phyloP scores from a whole-genome alignment of 1,140 invertebrate genomes.

The Lasioglossum baleicum region DNA sequence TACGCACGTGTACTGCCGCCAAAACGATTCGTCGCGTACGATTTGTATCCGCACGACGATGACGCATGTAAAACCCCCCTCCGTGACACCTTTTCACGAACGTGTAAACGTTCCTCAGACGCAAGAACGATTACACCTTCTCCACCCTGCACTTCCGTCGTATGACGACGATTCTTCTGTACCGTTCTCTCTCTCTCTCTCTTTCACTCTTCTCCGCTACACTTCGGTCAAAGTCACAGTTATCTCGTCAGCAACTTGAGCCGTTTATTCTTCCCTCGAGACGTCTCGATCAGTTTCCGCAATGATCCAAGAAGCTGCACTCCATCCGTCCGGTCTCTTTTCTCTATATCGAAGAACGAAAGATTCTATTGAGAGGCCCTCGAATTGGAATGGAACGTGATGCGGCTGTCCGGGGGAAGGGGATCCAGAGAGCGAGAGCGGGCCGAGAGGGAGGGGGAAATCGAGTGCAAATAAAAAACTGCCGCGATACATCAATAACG shows the following conservation, averaged over 20 bases:
- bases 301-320: background rate
- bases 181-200: background rate
- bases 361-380: background rate
- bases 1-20: slow-evolving; percentile 56
- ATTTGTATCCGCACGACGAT: slow-evolving; percentile 58
- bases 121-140: slow-evolving; percentile 12
- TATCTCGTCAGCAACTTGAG: background rate
- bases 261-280: background rate
- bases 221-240: background rate
- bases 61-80: slow-evolving; percentile 60
- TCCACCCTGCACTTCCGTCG: slow-evolving; percentile 7
- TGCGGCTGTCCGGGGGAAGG: too few relatives aligned
- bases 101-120: slow-evolving; percentile 21
- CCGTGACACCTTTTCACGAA: slow-evolving; percentile 41
- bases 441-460: too few relatives aligned
- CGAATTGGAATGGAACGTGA: background rate
- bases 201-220: background rate
- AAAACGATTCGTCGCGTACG: slow-evolving; percentile 54
- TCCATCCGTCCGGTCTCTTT: background rate
- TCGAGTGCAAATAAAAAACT: background rate
- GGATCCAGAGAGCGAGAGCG: too few relatives aligned
- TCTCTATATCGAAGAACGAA: slow-evolving; percentile 7
- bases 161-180: background rate
- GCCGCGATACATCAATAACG: background rate
- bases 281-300: background rate